Conservation (phyloP, 2,113 vertebrate species). For the Onychostoma macrolepis region DNA sequence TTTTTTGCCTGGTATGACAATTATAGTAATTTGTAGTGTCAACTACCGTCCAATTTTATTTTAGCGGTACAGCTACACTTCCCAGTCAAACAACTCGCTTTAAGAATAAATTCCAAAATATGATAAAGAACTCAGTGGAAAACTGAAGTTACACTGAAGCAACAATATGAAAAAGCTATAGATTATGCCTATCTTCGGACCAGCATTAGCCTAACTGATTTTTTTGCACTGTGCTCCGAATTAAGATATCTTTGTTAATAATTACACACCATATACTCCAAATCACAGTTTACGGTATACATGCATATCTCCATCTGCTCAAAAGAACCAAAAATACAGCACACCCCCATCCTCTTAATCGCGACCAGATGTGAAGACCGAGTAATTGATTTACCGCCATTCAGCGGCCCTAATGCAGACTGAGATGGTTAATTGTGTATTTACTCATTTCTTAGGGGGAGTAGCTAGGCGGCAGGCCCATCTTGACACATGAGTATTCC, state of each 20-base stretch:
- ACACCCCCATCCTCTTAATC: constrained; percentile 53
- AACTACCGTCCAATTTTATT: constrained; percentile 67
- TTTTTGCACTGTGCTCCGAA: constrained; percentile 32
- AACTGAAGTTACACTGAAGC: constrained; percentile 50
- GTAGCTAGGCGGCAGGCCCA: neutral
- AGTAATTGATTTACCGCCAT: constrained; percentile 68
- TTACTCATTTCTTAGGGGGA: constrained; percentile 43
- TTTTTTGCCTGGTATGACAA: constrained; percentile 65
- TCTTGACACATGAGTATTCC: constrained; percentile 21
- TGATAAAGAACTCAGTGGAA: constrained; percentile 69
- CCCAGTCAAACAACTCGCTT: constrained; percentile 70
- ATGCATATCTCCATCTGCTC: constrained; percentile 25
- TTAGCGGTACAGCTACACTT: constrained; percentile 59
- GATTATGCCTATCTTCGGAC: neutral
- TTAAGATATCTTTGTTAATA: constrained; percentile 58
- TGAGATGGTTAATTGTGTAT: constrained; percentile 49
- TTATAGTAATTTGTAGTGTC: constrained; percentile 67
- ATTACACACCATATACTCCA: constrained; percentile 52
- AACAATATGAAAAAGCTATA: constrained; percentile 47
- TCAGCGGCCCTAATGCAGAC: constrained; percentile 46
- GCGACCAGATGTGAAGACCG: constrained; percentile 69
- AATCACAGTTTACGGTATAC: constrained; percentile 62
- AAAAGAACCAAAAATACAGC: constrained; percentile 48
- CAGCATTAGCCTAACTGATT: neutral
- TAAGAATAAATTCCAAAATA: constrained; percentile 68